Conservation (phyloP, 2,888 invertebrate genomes). For the Entomobrya multifasciata region DNA sequence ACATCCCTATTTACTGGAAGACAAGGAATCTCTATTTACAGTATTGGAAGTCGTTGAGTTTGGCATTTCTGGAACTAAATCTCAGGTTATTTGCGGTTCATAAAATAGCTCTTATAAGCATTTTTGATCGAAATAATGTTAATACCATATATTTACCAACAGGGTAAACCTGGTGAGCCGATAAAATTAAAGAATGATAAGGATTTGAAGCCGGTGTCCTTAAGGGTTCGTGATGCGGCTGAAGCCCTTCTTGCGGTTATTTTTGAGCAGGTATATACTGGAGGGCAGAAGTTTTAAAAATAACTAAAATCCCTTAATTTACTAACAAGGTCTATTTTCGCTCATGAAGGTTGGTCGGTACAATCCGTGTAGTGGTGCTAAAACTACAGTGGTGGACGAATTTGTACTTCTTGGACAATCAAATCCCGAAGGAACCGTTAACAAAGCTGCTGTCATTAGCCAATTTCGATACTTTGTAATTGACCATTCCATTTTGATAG, state of each 20-base stretch:
- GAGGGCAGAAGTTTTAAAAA: neutral
- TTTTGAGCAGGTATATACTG: conserved; percentile 90
- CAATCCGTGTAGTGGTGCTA: conserved; percentile 69
- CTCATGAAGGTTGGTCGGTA: conserved; percentile 77
- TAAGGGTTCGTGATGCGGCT: conserved; percentile 98
- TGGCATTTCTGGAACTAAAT: conserved; percentile 97
- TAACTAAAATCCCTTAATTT: neutral
- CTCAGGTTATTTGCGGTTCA: conserved; percentile 83
- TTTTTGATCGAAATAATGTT: no score
- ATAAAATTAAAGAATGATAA: conserved; percentile 97
- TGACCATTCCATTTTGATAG: conserved; percentile 93
- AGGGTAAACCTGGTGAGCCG: conserved; percentile 91
- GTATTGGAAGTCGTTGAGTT: conserved; percentile 98
- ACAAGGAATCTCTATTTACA: conserved; percentile 94
- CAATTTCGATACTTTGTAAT: conserved; percentile 94
- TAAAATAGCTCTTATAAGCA: no score
- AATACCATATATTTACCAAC: neutral
- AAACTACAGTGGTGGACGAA: conserved; percentile 77
- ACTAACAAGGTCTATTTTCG: neutral
- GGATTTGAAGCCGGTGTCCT: conserved; percentile 97
- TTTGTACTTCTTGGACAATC: conserved; percentile 74
- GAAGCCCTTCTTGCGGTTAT: conserved; percentile 95
- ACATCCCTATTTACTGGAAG: conserved; percentile 93
- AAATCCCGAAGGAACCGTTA: conserved; percentile 44
- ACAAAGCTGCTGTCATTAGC: conserved; percentile 84